A percentile compares a stretch with the other conserved stretches of the same genome.
phyloP scores from a whole-genome alignment of 2,888 invertebrate species.

The Ectobius pallidus region DNA sequence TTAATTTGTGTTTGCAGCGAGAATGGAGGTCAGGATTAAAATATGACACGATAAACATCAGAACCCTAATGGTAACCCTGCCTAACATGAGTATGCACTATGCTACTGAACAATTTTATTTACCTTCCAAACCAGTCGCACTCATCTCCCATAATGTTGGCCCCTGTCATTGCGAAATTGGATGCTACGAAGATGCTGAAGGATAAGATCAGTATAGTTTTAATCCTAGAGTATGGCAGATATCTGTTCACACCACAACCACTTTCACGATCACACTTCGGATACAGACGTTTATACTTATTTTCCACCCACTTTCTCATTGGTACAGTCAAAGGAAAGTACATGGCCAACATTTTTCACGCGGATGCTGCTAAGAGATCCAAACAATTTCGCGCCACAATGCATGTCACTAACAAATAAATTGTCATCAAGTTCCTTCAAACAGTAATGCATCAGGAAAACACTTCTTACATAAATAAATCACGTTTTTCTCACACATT shows the following conservation, averaged over 20 bases:
- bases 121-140: conserved; percentile 76
- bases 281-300: background rate
- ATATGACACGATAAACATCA: too few species aligned
- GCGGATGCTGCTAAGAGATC: conserved; percentile 10
- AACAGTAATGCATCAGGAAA: background rate
- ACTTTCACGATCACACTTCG: background rate
- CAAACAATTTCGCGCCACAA: conserved; percentile 18
- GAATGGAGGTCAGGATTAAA: too few species aligned
- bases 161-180: conserved; percentile 53
- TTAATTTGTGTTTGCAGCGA: too few species aligned
- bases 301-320: background rate
- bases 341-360: background rate
- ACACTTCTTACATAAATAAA: background rate
- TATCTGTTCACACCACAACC: background rate
- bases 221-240: background rate
- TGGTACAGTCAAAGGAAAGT: background rate
- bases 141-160: conserved; percentile 68
- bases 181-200: background rate
- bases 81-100: too few species aligned
- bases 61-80: too few species aligned
- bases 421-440: conserved; percentile 3
- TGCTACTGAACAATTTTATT: too few species aligned
- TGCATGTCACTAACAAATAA: conserved; percentile 15
- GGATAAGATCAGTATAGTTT: background rate
- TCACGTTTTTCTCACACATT: too few species aligned